Conservation (phyloP, 2,797 vertebrate species). For the Anguilla megastoma region DNA sequence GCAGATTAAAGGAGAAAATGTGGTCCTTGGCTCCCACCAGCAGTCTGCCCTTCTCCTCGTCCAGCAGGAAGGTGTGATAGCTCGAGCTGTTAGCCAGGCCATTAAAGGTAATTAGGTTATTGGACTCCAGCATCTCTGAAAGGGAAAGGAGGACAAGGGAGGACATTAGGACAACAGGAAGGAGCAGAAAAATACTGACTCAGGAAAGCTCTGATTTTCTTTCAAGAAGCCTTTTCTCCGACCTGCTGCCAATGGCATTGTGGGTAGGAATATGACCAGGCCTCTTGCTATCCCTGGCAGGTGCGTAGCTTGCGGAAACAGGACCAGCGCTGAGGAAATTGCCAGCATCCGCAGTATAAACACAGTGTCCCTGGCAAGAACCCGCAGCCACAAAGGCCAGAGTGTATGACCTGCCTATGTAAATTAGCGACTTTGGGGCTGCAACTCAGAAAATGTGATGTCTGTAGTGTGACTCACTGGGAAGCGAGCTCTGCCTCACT, state of each 20-base stretch:
- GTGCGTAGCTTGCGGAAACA: slow-evolving; percentile 3
- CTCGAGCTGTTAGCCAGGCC: slow-evolving; percentile 91
- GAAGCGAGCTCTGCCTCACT: background rate
- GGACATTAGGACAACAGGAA: background rate
- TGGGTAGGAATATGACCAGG: background rate
- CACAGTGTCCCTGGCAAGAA: slow-evolving; percentile 15
- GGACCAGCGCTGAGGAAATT: slow-evolving; percentile 20
- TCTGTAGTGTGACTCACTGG: slow-evolving; percentile 17
- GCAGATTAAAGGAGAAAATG: slow-evolving; percentile 94
- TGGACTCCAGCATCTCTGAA: slow-evolving; percentile 96
- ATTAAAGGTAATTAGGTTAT: slow-evolving; percentile 89
- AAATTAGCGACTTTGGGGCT: slow-evolving; percentile 16
- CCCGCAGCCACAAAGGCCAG: background rate
- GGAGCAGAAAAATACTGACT: slow-evolving; percentile 6
- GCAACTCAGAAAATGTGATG: background rate
- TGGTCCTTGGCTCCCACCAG: slow-evolving; percentile 97
- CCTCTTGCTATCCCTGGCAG: background rate
- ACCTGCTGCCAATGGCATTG: background rate
- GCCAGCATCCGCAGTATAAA: slow-evolving; percentile 15
- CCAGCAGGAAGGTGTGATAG: slow-evolving; percentile 94
- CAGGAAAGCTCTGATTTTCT: background rate
- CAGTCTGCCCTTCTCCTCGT: slow-evolving; percentile 91
- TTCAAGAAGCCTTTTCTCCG: background rate
- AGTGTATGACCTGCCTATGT: background rate
- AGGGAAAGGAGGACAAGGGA: slow-evolving; percentile 50